Conservation (phyloP, 2,113 vertebrate species). For the Sus scrofa region T2T-Sscrofa CM000822.6:31853001-31853500, state of each 20-base stretch:
- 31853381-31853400: neutral
- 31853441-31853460: neutral
- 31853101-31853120: neutral
- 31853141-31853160: neutral
- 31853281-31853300: neutral
- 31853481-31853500: rapidly evolving
- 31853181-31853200: neutral
- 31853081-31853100: neutral
- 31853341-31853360: neutral
- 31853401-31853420: neutral
- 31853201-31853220: neutral
- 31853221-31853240: neutral
- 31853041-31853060: neutral
- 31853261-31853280: neutral
- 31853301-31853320: neutral
- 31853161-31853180: neutral
- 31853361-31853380: neutral
- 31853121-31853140: too few relatives aligned
- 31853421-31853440: neutral
- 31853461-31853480: neutral
- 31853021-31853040: neutral
- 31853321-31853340: neutral
- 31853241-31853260: neutral
- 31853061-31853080: neutral
- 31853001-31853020: neutral